Percentiles rank a stretch among this genome's conserved stretches.
phyloP scores from a whole-genome alignment of 2,797 vertebrate species.

The Rhinella marina region DNA sequence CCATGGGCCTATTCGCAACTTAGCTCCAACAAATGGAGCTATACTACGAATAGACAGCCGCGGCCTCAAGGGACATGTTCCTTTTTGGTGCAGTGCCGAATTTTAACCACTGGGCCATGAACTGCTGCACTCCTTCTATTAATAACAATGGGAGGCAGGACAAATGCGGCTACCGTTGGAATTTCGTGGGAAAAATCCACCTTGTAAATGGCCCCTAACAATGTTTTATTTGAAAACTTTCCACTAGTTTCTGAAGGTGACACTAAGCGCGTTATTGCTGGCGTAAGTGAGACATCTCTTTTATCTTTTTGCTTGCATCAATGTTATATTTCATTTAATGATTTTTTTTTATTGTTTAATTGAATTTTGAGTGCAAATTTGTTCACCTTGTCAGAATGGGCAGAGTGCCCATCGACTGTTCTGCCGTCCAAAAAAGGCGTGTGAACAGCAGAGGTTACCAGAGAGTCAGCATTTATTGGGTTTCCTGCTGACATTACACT shows the following conservation, averaged over 20 bases:
- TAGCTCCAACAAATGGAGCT: no score
- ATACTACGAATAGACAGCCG: no score
- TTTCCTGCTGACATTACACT: slow-evolving; percentile 29
- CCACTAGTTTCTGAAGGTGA: slow-evolving; percentile 3
- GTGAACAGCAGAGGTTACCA: slow-evolving; percentile 22
- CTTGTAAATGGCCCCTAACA: no score
- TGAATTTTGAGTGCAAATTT: slow-evolving; percentile 19
- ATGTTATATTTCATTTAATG: slow-evolving; percentile 32
- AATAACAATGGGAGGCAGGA: no score
- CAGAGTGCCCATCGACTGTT: neutral
- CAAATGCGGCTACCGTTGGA: no score
- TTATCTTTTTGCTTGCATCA: slow-evolving; percentile 38
- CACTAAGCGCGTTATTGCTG: neutral
- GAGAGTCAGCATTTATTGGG: slow-evolving; percentile 29
- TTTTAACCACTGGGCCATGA: no score
- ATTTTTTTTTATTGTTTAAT: slow-evolving; percentile 42
- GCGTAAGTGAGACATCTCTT: neutral
- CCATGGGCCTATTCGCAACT: no score
- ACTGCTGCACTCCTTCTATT: no score
- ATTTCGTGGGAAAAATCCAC: no score
- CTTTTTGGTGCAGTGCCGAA: no score
- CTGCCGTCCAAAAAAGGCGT: slow-evolving; percentile 6
- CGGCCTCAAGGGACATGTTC: no score
- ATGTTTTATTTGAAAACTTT: neutral
- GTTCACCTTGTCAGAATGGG: slow-evolving; percentile 35